Base-by-base conservation (phyloP, 2,888 invertebrate genomes). In the Sinodicranocentrus sp. region DNA sequence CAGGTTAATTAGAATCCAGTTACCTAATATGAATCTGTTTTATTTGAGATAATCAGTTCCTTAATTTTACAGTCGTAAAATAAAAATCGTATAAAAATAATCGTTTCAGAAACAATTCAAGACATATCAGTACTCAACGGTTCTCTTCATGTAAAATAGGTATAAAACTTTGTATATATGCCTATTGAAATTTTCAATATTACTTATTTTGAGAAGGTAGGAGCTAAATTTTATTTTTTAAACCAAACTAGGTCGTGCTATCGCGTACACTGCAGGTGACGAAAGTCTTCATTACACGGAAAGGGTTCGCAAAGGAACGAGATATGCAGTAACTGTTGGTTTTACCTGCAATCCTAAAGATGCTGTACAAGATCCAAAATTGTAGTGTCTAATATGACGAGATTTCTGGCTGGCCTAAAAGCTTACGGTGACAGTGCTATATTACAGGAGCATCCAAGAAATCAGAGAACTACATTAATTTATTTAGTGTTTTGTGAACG, bases 251-350 rank as follows among this genome's bases (percentile, higher is more conserved):
- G 93, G 95, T 19, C 92, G 97, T 86, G 93, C 97, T 0, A 94
- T 94, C 33, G 94, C 95, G 91, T 97, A 97, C 90, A 96, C 96
- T 0, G 96, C 97, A 61, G 97, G 97, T 15, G 93, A 93, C 52
- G 97, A 97, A 91, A 97, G 97, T 91, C 90, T 93, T 0, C 96
- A 97, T 91, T 93, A 92, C 90, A 95, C 97, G 1, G 97, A 97
- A 90, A 93, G 93, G 90, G 95, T 97, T 2, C 92, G 92, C 10
- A 92, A 93, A 23, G 97, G 97, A 17, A 92, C 92, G 3, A 92
- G 97, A 89, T 96, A 94, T 90, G 96, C 96, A 2, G 92, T 97
- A 87, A 96, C 96, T 0, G 94, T 97, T 68, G 95, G 96, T 59
- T 97, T 97, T 90, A 96, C 96, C 3, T 97, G 97, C 91, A 94